phyloP scores from a whole-genome alignment of 2,113 vertebrate genomes.

The Daphoenositta chrysoptera region DNA sequence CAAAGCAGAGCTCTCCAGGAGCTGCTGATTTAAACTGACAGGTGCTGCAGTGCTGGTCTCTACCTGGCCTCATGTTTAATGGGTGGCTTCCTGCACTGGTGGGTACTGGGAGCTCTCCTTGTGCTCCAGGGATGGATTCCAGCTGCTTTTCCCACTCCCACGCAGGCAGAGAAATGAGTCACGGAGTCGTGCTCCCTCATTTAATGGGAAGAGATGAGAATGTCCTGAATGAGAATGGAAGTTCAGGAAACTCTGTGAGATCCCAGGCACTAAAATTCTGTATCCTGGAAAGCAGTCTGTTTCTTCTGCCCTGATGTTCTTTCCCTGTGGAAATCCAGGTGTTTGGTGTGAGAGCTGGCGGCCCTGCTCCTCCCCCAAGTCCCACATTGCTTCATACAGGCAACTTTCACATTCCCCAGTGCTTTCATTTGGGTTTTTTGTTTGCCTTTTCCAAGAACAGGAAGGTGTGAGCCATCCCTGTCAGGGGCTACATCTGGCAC shows the following conservation, averaged over 20 bases:
- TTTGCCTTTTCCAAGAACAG: neutral
- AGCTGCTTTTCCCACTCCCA: constrained; percentile 55
- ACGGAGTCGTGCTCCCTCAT: neutral
- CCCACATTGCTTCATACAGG: neutral
- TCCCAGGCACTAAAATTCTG: neutral
- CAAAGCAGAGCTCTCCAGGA: neutral
- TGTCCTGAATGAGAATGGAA: neutral
- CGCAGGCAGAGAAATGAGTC: neutral
- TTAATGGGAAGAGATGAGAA: neutral
- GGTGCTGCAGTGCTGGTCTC: neutral
- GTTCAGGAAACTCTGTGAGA: neutral
- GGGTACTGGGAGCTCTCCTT: neutral
- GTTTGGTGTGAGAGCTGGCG: neutral
- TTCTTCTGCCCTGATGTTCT: neutral
- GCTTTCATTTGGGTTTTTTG: neutral
- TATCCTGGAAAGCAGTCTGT: neutral
- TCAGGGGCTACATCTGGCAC: neutral
- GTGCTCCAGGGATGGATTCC: neutral
- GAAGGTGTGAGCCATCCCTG: neutral
- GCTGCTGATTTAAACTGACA: neutral
- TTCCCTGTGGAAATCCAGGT: neutral
- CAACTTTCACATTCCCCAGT: neutral
- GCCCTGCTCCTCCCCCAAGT: neutral
- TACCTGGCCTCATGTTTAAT: neutral
- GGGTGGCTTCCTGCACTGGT: neutral